Percentiles rank a stretch among this genome's conserved stretches.
Conservation (phyloP, 2,888 invertebrate genomes). For the Tipula helvola region DNA sequence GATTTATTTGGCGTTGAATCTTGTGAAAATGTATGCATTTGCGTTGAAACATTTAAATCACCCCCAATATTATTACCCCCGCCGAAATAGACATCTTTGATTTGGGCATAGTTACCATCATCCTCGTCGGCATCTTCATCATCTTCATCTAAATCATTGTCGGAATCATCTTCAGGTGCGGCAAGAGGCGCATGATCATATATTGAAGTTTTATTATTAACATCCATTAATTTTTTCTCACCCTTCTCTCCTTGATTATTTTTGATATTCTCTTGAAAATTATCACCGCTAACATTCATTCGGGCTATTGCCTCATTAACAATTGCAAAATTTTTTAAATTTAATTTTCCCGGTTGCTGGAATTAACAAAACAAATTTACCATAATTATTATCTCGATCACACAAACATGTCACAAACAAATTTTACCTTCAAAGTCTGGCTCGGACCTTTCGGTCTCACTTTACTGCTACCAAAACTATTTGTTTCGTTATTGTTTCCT, state of each 20-base stretch:
- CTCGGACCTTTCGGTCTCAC: constrained; percentile 54
- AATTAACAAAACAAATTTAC: constrained; percentile 16
- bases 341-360: constrained; percentile 79
- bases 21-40: constrained; percentile 50
- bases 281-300: constrained; percentile 49
- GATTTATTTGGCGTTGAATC: constrained; percentile 49
- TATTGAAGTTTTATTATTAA: constrained; percentile 32
- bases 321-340: constrained; percentile 77
- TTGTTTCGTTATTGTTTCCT: constrained; percentile 40
- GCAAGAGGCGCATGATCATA: constrained; percentile 61
- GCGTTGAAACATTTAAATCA: constrained; percentile 20
- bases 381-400: neutral
- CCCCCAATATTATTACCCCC: constrained; percentile 42
- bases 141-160: constrained; percentile 44
- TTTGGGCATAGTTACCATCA: constrained; percentile 59
- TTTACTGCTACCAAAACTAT: constrained; percentile 34
- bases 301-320: constrained; percentile 73
- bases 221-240: constrained; percentile 15
- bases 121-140: constrained; percentile 52
- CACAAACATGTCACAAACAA: neutral
- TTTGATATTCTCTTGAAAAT: constrained; percentile 21
- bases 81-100: constrained; percentile 44
- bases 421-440: constrained; percentile 48
- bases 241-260: constrained; percentile 11
- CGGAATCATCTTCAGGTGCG: constrained; percentile 55